phyloP scores from a whole-genome alignment of 2,888 invertebrate species.

The Apocheima hispidaria region DNA sequence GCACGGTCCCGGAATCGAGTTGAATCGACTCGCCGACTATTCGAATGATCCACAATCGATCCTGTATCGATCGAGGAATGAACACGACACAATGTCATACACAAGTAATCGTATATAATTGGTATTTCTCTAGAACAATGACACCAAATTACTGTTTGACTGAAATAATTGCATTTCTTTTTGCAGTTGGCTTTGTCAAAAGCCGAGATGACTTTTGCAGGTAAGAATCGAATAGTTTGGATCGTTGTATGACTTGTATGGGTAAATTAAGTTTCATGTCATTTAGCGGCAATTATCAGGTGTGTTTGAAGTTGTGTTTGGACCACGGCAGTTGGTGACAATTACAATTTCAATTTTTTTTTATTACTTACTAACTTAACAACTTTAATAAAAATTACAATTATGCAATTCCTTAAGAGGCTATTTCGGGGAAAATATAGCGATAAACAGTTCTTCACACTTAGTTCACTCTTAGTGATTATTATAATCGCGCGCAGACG shows the following conservation, averaged over 20 bases:
- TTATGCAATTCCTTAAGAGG: no score
- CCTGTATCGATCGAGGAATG: slow-evolving; percentile 79
- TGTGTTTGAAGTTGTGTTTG: slow-evolving; percentile 11
- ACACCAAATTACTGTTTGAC: slow-evolving; percentile 81
- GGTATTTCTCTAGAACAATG: slow-evolving; percentile 85
- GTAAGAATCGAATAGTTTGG: slow-evolving; percentile 59
- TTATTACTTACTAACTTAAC: neutral
- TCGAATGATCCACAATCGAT: slow-evolving; percentile 74
- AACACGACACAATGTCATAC: slow-evolving; percentile 79
- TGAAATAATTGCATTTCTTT: slow-evolving; percentile 82
- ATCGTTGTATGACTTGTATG: slow-evolving; percentile 30
- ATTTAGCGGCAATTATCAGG: slow-evolving; percentile 32
- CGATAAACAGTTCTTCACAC: no score
- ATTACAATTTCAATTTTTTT: neutral
- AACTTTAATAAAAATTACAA: neutral
- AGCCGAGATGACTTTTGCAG: slow-evolving; percentile 67
- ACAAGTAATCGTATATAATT: slow-evolving; percentile 85
- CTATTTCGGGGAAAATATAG: no score
- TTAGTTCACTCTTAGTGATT: no score
- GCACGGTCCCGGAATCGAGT: slow-evolving; percentile 41
- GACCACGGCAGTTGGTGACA: neutral
- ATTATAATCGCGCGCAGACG: no score
- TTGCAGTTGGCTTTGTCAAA: slow-evolving; percentile 74
- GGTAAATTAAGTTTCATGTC: slow-evolving; percentile 27
- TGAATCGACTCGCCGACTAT: slow-evolving; percentile 63